Evolutionary conservation across 2,113 vertebrate species (phyloP), one percentile per base, ranked within the genome.

Genomic region (Rhinichthys klamathensis): DNA sequence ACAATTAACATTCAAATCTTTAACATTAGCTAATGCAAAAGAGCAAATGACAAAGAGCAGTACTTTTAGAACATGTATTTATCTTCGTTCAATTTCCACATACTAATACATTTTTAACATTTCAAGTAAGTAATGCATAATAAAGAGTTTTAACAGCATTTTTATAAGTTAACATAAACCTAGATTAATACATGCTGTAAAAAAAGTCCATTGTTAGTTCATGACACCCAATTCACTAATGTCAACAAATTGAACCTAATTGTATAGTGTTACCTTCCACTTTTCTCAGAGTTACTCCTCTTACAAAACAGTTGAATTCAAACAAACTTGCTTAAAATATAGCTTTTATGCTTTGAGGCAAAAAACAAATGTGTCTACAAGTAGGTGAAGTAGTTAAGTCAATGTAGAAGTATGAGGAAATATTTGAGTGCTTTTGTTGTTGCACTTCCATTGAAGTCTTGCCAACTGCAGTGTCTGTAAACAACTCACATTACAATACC

Each of bases 391-490:
- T 25, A 13, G 63, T 82, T 38, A 82, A 82, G 30, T 82, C 80
- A 82, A 69, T 69, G 80, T 82, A 56, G 49, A 82, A 51, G 21
- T 38, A 82, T 41, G 7, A 65, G 49, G 27, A n/a, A 70, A 35
- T 80, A 41, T 80, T 80, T 54, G 46, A 82, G 46, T 0, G 49
- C 49, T 38, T 72, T 82, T 72, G 49, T 82, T 82, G 80, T 56
- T 56, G 49, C 21, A 10, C 21, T 82, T 82, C 65, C 49, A 82
- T 56, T 82, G 80, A 82, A 56, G 80, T 82, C 65, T 70, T 82
- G 46, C 80, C 65, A 82, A 21, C 46, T 70, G 46, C 65, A 82
- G 65, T 10, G 54, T 38, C 30, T 27, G 79, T 25, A 67, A 67
- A 49, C 60, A 65, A 21, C 16, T 81, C 41, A 23, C 44, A 69